Evolutionary conservation across 2,888 invertebrate genomes (phyloP).

Genomic region (Catocala fraxini): DNA sequence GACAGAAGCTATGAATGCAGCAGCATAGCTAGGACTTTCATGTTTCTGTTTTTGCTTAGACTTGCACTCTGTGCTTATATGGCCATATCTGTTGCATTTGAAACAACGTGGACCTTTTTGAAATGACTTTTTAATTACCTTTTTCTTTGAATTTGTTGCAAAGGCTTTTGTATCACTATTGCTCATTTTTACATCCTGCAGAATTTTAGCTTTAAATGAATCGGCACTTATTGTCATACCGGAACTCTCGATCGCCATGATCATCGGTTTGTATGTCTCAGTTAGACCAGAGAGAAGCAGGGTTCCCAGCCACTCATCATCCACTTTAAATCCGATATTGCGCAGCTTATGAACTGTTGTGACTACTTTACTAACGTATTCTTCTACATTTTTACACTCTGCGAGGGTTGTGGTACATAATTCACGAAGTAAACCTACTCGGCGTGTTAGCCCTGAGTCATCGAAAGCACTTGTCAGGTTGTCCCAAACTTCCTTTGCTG

Average conservation of each 20-base stretch:
- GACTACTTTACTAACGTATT: slow-evolving; percentile 8
- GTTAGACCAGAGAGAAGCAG: slow-evolving; percentile 25
- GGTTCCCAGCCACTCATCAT: slow-evolving; percentile 19
- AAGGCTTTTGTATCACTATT: not conserved
- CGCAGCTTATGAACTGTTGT: slow-evolving; percentile 1
- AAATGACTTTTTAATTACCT: too few species aligned
- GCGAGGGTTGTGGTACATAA: too few species aligned
- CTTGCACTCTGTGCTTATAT: slow-evolving; percentile 3
- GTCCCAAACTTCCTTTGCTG: slow-evolving; percentile 5
- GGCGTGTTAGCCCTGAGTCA: slow-evolving; percentile 6
- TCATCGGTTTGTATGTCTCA: slow-evolving; percentile 21
- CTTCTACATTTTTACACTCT: too few species aligned
- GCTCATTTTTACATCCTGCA: slow-evolving; percentile 7
- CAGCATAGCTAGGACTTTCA: slow-evolving; percentile 3
- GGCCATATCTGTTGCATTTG: slow-evolving; percentile 11
- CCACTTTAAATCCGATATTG: slow-evolving; percentile 4
- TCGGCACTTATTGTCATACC: slow-evolving; percentile 16
- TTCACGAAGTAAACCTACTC: not conserved
- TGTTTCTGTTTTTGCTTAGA: slow-evolving; percentile 4
- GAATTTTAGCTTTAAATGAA: slow-evolving; percentile 1
- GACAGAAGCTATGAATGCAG: slow-evolving; percentile 5
- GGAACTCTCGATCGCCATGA: slow-evolving; percentile 29
- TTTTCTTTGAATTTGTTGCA: not conserved
- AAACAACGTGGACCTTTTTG: slow-evolving; percentile 12
- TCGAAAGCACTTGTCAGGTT: slow-evolving; percentile 1